Percentiles rank a stretch among this genome's conserved stretches.
Conservation (phyloP, 2,797 vertebrate genomes). For the Lindbergichthys nudifrons region DNA sequence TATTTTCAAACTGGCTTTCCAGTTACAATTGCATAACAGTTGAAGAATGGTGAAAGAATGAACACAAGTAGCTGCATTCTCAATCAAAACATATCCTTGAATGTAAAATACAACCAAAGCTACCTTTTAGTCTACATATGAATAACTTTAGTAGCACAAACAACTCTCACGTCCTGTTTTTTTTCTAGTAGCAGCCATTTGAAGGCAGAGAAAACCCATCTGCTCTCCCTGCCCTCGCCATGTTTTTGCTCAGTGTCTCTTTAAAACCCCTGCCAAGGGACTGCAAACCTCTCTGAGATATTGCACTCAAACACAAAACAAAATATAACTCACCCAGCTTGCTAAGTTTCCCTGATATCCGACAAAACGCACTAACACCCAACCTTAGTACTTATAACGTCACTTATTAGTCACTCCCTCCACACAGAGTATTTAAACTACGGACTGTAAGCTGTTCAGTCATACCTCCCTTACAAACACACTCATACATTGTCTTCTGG, state of each 20-base stretch:
- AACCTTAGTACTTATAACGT: neutral
- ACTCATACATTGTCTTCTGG: too few species aligned
- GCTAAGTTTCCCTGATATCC: neutral
- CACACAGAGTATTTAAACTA: neutral
- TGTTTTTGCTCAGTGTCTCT: neutral
- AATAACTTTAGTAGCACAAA: neutral
- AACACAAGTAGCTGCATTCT: neutral
- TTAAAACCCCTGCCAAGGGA: too few species aligned
- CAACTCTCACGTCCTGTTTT: neutral
- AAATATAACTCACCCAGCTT: conserved; percentile 54
- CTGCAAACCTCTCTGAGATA: too few species aligned
- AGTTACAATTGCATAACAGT: neutral
- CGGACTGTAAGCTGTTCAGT: neutral
- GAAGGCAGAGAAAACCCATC: neutral
- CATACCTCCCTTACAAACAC: neutral
- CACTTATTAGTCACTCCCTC: neutral
- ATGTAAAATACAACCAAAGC: neutral
- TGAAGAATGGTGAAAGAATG: neutral
- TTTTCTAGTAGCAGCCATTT: neutral
- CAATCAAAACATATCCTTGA: neutral
- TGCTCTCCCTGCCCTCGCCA: conserved; percentile 12
- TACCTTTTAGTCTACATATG: neutral
- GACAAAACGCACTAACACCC: neutral
- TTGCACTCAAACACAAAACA: neutral
- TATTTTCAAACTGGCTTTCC: neutral